phyloP scores from a whole-genome alignment of 2,888 invertebrate genomes.

The Eristalis intricaria region DNA sequence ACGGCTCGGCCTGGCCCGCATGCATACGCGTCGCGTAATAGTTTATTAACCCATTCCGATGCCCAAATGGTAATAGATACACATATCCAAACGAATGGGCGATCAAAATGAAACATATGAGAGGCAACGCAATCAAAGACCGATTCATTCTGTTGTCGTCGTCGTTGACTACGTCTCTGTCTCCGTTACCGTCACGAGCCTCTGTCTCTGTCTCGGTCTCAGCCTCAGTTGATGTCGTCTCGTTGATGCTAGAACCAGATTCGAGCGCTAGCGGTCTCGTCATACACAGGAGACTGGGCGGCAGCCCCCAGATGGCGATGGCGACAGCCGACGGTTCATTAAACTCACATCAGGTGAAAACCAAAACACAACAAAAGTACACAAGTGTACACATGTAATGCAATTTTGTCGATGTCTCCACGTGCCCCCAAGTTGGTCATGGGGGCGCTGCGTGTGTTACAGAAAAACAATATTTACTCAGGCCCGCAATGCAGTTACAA shows the following conservation, averaged over 20 bases:
- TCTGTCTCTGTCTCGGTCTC: neutral
- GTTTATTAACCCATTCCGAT: conserved; percentile 60
- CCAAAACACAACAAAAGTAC: neutral
- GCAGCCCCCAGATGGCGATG: conserved; percentile 8
- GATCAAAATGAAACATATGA: conserved; percentile 63
- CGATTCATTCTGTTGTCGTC: conserved; percentile 28
- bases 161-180: conserved; percentile 19
- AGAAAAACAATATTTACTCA: conserved; percentile 13
- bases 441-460: neutral
- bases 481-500: conserved; percentile 17
- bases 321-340: conserved; percentile 21
- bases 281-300: conserved; percentile 50
- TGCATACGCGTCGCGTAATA: conserved; percentile 49
- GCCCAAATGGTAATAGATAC: conserved; percentile 59
- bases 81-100: conserved; percentile 47
- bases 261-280: conserved; percentile 53
- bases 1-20: conserved; percentile 2
- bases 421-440: neutral
- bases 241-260: conserved; percentile 43
- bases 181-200: neutral
- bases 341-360: conserved; percentile 37
- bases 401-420: neutral
- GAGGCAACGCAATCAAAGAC: conserved; percentile 53
- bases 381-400: conserved; percentile 28
- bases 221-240: neutral